These are phyloP conservation scores for Paracanthobrama guichenoti DNA, from an alignment of 2,113 vertebrate species.

Conservation along the genomic window DNA sequence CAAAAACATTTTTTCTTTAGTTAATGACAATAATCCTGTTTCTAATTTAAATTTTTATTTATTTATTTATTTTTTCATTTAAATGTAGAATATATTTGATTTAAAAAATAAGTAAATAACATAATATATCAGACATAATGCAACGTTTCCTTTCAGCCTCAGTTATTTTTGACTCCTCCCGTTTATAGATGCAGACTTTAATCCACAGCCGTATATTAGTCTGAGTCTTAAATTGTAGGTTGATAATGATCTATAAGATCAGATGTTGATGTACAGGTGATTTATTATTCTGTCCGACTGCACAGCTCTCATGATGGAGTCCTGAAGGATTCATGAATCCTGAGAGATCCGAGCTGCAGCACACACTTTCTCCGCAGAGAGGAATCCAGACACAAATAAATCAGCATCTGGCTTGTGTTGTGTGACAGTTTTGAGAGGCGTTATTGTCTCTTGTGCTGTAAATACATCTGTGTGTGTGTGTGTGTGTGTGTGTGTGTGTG, in stretches of 20 bases:
- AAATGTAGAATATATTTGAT: too few relatives aligned
- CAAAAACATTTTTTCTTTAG: too few relatives aligned
- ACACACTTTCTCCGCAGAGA: not conserved
- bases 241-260: not conserved
- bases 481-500: not conserved
- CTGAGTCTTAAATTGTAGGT: too few relatives aligned
- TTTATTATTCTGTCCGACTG: not conserved
- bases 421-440: not conserved
- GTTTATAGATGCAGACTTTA: too few relatives aligned
- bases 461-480: not conserved
- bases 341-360: not conserved
- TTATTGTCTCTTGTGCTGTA: not conserved
- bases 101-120: too few relatives aligned
- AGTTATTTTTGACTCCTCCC: too few relatives aligned
- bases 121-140: too few relatives aligned
- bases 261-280: slow-evolving; percentile 12
- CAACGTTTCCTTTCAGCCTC: too few relatives aligned
- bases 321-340: not conserved
- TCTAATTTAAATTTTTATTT: too few relatives aligned
- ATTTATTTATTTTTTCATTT: too few relatives aligned
- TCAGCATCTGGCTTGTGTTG: slow-evolving; percentile 17
- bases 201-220: too few relatives aligned
- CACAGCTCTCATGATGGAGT: not conserved
- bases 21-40: too few relatives aligned
- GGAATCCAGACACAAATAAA: not conserved